A percentile compares a stretch with the other conserved stretches of the same genome.
These are phyloP conservation scores for Aporophyla nigra DNA, from an alignment of 2,888 invertebrate genomes.

Conservation along the genomic window DNA sequence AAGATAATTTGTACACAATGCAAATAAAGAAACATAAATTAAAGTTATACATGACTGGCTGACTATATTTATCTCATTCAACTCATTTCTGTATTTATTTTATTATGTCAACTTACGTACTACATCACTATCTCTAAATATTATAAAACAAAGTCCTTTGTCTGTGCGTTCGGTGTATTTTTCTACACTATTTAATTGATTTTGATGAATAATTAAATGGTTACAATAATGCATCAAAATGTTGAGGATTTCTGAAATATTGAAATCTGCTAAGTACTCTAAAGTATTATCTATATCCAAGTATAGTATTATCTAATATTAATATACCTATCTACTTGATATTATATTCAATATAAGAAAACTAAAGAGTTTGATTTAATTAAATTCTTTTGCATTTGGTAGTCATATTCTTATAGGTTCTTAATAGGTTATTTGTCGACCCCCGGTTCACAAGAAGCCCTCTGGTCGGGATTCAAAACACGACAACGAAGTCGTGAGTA, in stretches of 20 bases:
- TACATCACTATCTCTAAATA: slow-evolving; percentile 4
- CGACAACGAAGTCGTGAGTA: too few species aligned
- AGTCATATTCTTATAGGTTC: too few species aligned
- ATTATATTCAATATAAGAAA: too few species aligned
- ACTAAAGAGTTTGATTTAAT: too few species aligned
- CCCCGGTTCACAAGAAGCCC: too few species aligned
- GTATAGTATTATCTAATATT: too few species aligned
- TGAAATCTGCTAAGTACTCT: neutral
- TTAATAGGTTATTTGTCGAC: too few species aligned
- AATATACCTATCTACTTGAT: too few species aligned
- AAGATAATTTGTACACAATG: neutral
- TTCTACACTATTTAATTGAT: neutral
- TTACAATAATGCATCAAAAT: neutral
- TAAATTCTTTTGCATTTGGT: too few species aligned
- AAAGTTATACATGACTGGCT: slow-evolving; percentile 1
- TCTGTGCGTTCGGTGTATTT: neutral
- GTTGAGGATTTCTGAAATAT: neutral
- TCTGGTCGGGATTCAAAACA: too few species aligned
- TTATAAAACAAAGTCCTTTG: neutral
- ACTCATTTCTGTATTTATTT: neutral
- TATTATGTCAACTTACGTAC: slow-evolving; percentile 12
- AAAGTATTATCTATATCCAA: too few species aligned
- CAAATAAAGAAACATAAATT: slow-evolving; percentile 27
- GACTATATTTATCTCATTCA: slow-evolving; percentile 38
- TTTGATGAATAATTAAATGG: too few species aligned